A percentile compares a stretch with the other conserved stretches of the same genome.
phyloP scores from a whole-genome alignment of 1,140 invertebrate genomes.

The Bombus sylvicola region DNA sequence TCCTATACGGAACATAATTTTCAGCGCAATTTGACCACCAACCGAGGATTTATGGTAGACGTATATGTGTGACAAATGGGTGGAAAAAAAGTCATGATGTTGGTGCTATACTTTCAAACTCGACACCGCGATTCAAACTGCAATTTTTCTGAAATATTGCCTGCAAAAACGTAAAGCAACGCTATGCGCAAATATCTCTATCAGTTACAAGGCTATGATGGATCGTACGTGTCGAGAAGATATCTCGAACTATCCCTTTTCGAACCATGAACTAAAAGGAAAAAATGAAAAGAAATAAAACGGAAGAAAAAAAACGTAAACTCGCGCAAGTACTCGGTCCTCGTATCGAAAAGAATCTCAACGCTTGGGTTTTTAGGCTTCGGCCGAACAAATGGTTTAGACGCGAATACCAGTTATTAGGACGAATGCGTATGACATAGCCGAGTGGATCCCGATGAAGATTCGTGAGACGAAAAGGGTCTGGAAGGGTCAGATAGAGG shows the following conservation, averaged over 20 bases:
- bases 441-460: slow-evolving; percentile 53
- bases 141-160: slow-evolving; percentile 28
- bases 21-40: slow-evolving; percentile 11
- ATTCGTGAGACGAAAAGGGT: slow-evolving; percentile 46
- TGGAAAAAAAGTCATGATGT: slow-evolving; percentile 2
- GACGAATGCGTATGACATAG: slow-evolving; percentile 45
- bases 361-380: not conserved
- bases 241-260: not conserved
- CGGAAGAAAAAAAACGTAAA: not conserved
- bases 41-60: not conserved
- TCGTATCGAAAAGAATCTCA: not conserved
- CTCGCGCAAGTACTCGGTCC: not conserved
- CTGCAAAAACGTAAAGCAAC: not conserved
- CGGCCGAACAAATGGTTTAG: not conserved
- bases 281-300: not conserved
- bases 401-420: slow-evolving; percentile 32
- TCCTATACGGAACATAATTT: slow-evolving; percentile 6
- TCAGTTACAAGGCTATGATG: not conserved
- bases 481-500: slow-evolving; percentile 52
- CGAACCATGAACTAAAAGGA: not conserved
- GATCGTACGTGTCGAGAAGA: not conserved
- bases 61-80: slow-evolving; percentile 1
- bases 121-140: slow-evolving; percentile 32
- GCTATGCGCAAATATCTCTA: not conserved
- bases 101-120: slow-evolving; percentile 7